Base-by-base conservation (phyloP, 2,113 vertebrate species). In the Oncorhynchus mykiss region DNA sequence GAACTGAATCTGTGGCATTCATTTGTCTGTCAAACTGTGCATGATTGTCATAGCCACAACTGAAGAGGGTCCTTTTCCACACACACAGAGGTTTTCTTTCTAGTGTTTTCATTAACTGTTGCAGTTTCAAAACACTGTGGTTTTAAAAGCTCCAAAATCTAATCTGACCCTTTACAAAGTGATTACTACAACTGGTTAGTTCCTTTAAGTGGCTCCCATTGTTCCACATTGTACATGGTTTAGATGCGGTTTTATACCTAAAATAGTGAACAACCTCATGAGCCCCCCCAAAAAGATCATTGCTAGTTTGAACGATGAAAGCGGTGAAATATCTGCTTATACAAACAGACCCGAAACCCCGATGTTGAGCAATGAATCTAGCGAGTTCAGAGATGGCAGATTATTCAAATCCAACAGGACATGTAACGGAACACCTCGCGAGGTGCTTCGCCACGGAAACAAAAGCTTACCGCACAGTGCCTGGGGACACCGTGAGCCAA, bases 401-500 rank as follows among this genome's bases (percentile, higher is more conserved):
- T 77, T 48, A 71, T 62, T 83, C 51, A 77, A 59, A 71, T 77
- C n/a, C 64, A 69, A 65, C 67, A 60, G 65, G 39, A 65, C 67
- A 57, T 73, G 71, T 65, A 77, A 67, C 64, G 62, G 70, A 76
- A 67, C 54, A 76, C 54, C 66, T 77, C 27, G 27, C 6, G 71
- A 67, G 65, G 60, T 75, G 49, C 70, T 59, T 49, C 34, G 14
- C 62, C 57, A 74, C 20, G 31, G 72, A 78, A 74, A 54, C 65
- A 5, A 49, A 71, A 75, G 49, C 34, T 66, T 54, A 57, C 16
- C 31, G 12, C 60, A 71, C 68, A 7, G 66, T 13, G 39, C 66
- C 66, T 34, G 8, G 60, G 66, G 79, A 81, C 67, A 25, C 74
- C 71, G 69, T 13, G 31, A 65, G 54, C 54, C 62, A 68, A 70